phyloP scores from a whole-genome alignment of 2,113 vertebrate genomes.

The Cathartes aura region DNA sequence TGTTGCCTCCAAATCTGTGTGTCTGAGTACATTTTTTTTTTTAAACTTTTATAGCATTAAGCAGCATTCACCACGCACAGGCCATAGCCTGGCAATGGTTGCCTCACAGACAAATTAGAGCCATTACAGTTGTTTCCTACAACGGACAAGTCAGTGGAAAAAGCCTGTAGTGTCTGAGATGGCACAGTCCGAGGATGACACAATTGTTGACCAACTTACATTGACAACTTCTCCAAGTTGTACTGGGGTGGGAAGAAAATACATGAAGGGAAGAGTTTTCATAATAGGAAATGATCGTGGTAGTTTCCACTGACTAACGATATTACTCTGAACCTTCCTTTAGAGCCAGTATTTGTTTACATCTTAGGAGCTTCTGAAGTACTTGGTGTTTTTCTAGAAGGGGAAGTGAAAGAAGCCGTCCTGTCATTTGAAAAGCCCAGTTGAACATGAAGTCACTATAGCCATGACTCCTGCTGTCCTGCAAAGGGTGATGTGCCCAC shows the following conservation, averaged over 20 bases:
- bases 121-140: neutral
- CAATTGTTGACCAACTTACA: neutral
- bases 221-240: neutral
- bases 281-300: neutral
- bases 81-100: fast-evolving
- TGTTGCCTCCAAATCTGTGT: neutral
- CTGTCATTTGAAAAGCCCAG: neutral
- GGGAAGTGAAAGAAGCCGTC: neutral
- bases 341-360: neutral
- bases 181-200: neutral
- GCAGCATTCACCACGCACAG: neutral
- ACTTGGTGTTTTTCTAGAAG: neutral
- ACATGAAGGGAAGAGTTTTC: neutral
- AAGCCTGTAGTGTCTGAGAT: neutral
- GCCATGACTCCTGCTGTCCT: neutral
- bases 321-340: neutral
- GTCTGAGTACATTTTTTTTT: neutral
- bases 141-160: neutral
- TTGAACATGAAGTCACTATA: neutral
- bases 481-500: neutral
- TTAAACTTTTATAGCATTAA: neutral
- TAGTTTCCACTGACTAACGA: neutral
- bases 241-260: neutral
- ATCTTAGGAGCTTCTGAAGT: neutral
- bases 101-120: neutral